Conservation (phyloP, 2,888 invertebrate species). For the Caenorhabditis drosophilae region DNA sequence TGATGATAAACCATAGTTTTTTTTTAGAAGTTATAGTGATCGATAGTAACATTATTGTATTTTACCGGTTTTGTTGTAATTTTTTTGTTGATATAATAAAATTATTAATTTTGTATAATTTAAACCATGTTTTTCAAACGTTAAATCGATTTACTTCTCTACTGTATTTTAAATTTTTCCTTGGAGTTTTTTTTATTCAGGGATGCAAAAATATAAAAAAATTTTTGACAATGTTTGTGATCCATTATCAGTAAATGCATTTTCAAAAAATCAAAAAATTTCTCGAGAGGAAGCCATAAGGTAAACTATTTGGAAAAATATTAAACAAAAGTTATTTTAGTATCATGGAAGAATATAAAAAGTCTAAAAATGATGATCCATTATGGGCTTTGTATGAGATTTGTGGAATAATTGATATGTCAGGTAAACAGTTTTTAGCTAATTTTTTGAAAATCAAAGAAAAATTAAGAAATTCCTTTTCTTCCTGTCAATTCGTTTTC, state of each 20-base stretch:
- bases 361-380: slow-evolving; percentile 12
- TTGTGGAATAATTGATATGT: slow-evolving; percentile 10
- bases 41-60: no score
- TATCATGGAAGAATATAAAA: slow-evolving; percentile 16
- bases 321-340: slow-evolving; percentile 6
- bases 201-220: slow-evolving; percentile 15
- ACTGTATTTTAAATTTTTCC: no score
- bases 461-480: no score
- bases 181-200: background rate
- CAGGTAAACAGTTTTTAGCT: slow-evolving; percentile 4
- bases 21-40: no score
- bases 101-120: background rate
- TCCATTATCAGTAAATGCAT: slow-evolving; percentile 18
- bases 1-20: slow-evolving; percentile 8
- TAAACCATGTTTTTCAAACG: no score
- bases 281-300: slow-evolving; percentile 11
- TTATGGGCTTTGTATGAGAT: slow-evolving; percentile 34
- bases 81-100: background rate
- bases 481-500: no score
- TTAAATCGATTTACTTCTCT: no score
- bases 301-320: slow-evolving; percentile 4
- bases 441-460: slow-evolving; percentile 19
- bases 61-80: background rate
- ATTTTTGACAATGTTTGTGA: slow-evolving; percentile 26
- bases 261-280: slow-evolving; percentile 6